Conservation (phyloP, 2,113 vertebrate species). For the Pseudorhombus dupliciocellatus region DNA sequence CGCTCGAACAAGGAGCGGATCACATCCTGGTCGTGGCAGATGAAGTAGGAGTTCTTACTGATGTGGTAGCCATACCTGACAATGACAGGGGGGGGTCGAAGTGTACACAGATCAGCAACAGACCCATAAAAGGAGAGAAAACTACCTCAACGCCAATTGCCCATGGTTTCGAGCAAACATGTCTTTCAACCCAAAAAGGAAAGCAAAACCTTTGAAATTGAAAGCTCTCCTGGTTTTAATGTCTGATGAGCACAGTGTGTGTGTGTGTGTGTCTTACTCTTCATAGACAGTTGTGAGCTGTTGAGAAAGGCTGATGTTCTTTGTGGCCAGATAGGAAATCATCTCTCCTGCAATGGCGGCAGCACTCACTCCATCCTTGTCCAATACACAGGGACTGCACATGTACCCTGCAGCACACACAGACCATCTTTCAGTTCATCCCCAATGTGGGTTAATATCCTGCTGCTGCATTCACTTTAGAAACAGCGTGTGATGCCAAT, state of each 20-base stretch:
- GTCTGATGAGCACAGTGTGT: not conserved
- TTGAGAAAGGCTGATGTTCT: conserved; percentile 86
- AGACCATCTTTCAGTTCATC: conserved; percentile 2
- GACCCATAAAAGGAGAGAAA: too few species aligned
- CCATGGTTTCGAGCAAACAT: too few species aligned
- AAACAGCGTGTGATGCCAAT: conserved; percentile 26
- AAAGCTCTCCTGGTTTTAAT: not conserved
- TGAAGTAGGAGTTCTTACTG: conserved; percentile 95
- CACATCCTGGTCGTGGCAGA: conserved; percentile 90
- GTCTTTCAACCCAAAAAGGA: too few species aligned
- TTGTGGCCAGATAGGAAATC: conserved; percentile 86
- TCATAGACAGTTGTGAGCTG: conserved; percentile 90
- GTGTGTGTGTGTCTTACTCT: conserved; percentile 82
- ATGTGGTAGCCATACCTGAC: conserved; percentile 95
- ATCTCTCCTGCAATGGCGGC: conserved; percentile 93
- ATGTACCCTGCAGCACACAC: conserved; percentile 88
- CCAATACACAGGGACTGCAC: conserved; percentile 93
- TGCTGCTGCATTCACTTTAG: conserved; percentile 28
- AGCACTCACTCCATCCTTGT: conserved; percentile 97
- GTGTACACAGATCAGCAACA: not conserved
- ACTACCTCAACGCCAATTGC: too few species aligned
- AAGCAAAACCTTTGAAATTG: too few species aligned
- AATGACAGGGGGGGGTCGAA: not conserved
- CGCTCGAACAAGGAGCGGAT: conserved; percentile 88
- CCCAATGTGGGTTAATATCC: not conserved